These are phyloP conservation scores for Oreocharis arfaki DNA, from an alignment of 2,113 vertebrate genomes.

Conservation along the genomic window DNA sequence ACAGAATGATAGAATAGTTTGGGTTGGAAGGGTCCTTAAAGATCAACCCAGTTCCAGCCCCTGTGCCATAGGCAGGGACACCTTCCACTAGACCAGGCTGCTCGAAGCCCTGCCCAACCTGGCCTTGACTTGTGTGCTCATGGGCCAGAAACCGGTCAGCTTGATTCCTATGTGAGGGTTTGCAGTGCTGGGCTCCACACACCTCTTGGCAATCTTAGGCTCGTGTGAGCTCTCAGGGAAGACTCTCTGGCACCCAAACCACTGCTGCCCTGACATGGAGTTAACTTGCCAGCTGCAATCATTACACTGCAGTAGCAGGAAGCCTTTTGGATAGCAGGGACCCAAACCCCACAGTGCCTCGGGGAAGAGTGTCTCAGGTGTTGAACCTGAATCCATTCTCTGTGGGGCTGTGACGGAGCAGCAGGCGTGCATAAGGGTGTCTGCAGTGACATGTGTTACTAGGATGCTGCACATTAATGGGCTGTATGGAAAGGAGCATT, in stretches of 20 bases:
- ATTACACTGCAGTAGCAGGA: background rate
- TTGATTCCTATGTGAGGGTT: background rate
- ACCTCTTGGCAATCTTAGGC: background rate
- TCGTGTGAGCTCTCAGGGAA: accelerated
- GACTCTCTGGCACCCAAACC: background rate
- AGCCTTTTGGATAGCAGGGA: background rate
- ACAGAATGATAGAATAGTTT: background rate
- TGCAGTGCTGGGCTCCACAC: background rate
- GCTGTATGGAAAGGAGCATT: background rate
- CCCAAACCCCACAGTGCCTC: background rate
- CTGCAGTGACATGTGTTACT: background rate
- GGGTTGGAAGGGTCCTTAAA: background rate
- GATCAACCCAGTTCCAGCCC: background rate
- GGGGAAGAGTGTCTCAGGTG: background rate
- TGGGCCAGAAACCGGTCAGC: background rate
- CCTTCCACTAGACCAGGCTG: background rate
- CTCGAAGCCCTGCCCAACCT: background rate
- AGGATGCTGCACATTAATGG: background rate
- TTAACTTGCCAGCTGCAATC: background rate
- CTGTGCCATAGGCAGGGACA: background rate
- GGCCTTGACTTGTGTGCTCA: background rate
- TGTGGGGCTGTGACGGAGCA: background rate
- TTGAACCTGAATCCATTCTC: background rate
- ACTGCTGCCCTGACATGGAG: background rate
- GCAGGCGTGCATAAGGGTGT: background rate